Evolutionary conservation across 2,113 vertebrate species (phyloP), one percentile per base, ranked within the genome.

Genomic region (Podarcis muralis): DNA sequence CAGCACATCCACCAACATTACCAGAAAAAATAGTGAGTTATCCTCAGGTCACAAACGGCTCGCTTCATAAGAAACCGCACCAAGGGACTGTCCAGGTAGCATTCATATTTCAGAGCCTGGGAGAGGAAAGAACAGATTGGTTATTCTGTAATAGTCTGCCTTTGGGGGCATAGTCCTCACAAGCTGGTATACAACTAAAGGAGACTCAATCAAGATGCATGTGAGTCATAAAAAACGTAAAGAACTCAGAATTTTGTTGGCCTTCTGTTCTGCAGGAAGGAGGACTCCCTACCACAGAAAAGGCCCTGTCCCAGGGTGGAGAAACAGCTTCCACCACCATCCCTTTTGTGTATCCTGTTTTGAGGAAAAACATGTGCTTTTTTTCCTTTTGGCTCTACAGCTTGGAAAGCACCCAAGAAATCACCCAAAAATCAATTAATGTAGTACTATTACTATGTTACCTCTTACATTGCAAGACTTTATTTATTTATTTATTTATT

Each of bases 11-110:
- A 92, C 90, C 71, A 69, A 40, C 27, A 23, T 95, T 94, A 99
- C 99, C 99, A 99, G 97, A 99, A 99, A 88, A 99, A 98, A 96
- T 98, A 98, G 96, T 99, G 99, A 3, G 98, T 98, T 74, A 99
- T 96, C 81, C 98, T 97, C 32, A 99, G 71, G 96, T 99, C 98
- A 0, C 97, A 98, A 8, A 99, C 97, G 0, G 98, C 98, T 94
- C 99, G 94, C 62, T 98, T 98, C 72, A 99, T 97, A 69, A 99
- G 98, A 96, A 99, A 99, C 5, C 98, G 97, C 85, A 99, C 98
- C 94, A 99, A 94, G 0, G 98, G 98, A 59, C 98, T 99, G 96
- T 99, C 99, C 95, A 99, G 97, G 96, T 99, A 99, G 91, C 99
- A 99, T 94, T 99, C 99, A 1, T 99, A 99, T 96, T 99, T 99